Base-by-base conservation (phyloP, 2,888 invertebrate species). In the Caenorhabditis japonica region DNA sequence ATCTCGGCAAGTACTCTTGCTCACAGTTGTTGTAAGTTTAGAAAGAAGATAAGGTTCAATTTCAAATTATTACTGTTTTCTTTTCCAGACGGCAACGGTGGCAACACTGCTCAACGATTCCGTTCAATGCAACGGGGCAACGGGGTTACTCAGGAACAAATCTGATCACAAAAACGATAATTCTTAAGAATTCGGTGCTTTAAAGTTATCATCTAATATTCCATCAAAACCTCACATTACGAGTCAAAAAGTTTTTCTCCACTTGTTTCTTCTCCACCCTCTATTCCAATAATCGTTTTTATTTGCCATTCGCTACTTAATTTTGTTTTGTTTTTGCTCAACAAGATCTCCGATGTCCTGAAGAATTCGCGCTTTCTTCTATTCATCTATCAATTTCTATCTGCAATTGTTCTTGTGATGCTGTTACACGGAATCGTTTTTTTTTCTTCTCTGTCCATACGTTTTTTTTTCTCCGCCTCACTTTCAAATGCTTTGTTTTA, bases 1-100 rank as follows among this genome's bases (percentile, higher is more conserved):
- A 61, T 81, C 19, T 79, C 81, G 17, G 81, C 79, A 27, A 76
- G 75, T 36, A 56, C 75, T 4, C 38, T 79, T 10, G 59, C 58
- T 21, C 76, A 79, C 30, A 56, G 51, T 51, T 69, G 71, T 43
- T 78, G 78, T 78, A 19, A 68, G 77, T 60, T 68, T 68, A 33
- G 17, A 51, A 4, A 8, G 12, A 38, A 2, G 1, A 10, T 12
- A 4, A 21, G 10, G 17, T 36, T 13, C 15, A 23, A 12, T 44
- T 2, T 25, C 21, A 49, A 12, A 23, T 7, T 8, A 27, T 13
- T 19, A n/a, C n/a, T n/a, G n/a, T n/a, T n/a, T n/a, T n/a, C n/a
- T 15, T 33, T 74, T 62, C n/a, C 47, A 74, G 73, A 74, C 41
- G 73, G 64, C 52, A 62, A 47, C 13, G 41, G 47, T 53, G 59